Conservation (phyloP, 2,113 vertebrate genomes). For the Antigone vipio region DNA sequence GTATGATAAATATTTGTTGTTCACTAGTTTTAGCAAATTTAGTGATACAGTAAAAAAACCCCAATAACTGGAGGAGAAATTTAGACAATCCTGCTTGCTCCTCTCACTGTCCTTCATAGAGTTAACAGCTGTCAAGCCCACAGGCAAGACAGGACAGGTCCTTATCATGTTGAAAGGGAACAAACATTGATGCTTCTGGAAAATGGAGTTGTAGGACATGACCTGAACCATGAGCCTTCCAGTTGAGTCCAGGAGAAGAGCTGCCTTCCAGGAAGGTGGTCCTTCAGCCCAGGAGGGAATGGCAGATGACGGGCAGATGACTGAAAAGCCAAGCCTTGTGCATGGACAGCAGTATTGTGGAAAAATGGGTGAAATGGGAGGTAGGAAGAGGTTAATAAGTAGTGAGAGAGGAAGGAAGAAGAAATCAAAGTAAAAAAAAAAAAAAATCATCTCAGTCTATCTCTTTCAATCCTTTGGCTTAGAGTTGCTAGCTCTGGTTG, state of each 20-base stretch:
- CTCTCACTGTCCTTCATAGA: accelerated
- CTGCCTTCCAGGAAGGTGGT: not conserved
- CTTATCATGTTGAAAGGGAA: not conserved
- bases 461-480: not conserved
- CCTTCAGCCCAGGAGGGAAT: not conserved
- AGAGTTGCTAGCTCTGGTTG: not conserved
- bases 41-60: accelerated
- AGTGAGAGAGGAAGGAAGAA: not conserved
- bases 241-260: not conserved
- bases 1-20: not conserved
- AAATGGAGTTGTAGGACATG: not conserved
- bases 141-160: no score
- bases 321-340: not conserved
- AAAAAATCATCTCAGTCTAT: not conserved
- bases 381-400: not conserved
- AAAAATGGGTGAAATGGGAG: not conserved
- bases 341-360: accelerated
- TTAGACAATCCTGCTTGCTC: not conserved
- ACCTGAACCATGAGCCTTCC: not conserved
- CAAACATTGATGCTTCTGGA: not conserved
- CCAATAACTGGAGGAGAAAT: not conserved
- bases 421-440: not conserved
- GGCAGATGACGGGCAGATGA: no score
- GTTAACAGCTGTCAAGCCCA: not conserved
- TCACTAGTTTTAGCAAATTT: not conserved